Percentiles rank a stretch among this genome's conserved stretches.
These are phyloP conservation scores for Leuciscus idus DNA, from an alignment of 2,113 vertebrate genomes.

Conservation along the genomic window DNA sequence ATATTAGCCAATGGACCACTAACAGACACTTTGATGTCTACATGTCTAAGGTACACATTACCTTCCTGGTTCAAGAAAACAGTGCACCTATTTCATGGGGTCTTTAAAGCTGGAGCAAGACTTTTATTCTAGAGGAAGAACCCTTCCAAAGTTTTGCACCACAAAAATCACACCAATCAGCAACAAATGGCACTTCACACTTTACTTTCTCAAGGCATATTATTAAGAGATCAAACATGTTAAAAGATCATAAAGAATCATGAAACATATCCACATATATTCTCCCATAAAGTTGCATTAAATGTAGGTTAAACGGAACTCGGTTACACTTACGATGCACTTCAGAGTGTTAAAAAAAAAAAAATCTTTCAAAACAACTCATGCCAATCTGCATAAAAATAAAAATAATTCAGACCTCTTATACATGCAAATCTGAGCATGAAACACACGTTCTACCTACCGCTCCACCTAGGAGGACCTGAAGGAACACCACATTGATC, in stretches of 20 bases:
- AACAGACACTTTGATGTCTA: neutral
- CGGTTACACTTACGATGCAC: neutral
- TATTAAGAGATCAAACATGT: neutral
- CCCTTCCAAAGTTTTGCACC: neutral
- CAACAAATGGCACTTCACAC: neutral
- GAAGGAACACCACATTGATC: constrained; percentile 58
- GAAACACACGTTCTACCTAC: constrained; percentile 65
- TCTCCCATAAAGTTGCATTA: neutral
- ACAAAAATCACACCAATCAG: neutral
- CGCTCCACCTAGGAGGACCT: constrained; percentile 75
- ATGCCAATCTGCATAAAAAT: constrained; percentile 10
- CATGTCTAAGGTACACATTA: neutral
- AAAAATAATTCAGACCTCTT: neutral
- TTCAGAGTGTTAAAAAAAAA: neutral
- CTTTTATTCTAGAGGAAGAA: neutral
- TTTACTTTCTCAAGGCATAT: neutral
- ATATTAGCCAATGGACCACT: neutral
- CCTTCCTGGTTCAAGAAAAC: neutral
- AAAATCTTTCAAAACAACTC: constrained; percentile 12
- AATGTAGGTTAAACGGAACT: neutral
- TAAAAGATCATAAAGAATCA: neutral
- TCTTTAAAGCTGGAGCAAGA: neutral
- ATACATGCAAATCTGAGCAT: constrained; percentile 48
- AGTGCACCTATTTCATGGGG: neutral
- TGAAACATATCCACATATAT: neutral